Percentiles rank a stretch among this genome's conserved stretches.
Evolutionary conservation across 1,140 invertebrate genomes (phyloP).

Genomic region (Antheraea pernyi): DNA sequence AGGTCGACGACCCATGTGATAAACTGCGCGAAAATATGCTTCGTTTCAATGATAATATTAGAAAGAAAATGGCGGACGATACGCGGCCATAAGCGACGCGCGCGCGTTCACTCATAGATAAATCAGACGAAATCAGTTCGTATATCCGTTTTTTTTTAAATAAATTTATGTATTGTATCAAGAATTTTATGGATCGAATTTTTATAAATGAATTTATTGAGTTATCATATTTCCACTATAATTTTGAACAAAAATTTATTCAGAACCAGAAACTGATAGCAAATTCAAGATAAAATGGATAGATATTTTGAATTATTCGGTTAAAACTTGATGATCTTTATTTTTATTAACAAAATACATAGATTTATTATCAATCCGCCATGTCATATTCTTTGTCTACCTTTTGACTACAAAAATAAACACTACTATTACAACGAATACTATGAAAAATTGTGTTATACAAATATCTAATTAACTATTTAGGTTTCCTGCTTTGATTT

Average conservation of each 20-base stretch:
- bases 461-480: background rate
- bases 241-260: too few species aligned
- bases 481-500: background rate
- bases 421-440: background rate
- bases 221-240: too few species aligned
- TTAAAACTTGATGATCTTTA: too few species aligned
- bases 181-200: too few species aligned
- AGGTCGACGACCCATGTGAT: constrained; percentile 63
- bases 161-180: background rate
- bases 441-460: too few species aligned
- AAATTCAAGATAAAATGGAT: too few species aligned
- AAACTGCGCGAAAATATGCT: constrained; percentile 67
- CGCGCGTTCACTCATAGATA: background rate
- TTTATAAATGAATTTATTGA: too few species aligned
- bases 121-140: background rate
- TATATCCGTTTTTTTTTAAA: background rate
- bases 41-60: constrained; percentile 67
- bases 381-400: background rate
- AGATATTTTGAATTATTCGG: too few species aligned
- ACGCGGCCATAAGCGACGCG: constrained; percentile 2
- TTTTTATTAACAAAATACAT: background rate
- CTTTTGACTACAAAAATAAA: background rate
- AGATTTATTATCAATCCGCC: background rate
- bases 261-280: too few species aligned
- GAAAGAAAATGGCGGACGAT: constrained; percentile 48